phyloP scores from a whole-genome alignment of 1,140 invertebrate genomes.

The Holotrichia oblita region DNA sequence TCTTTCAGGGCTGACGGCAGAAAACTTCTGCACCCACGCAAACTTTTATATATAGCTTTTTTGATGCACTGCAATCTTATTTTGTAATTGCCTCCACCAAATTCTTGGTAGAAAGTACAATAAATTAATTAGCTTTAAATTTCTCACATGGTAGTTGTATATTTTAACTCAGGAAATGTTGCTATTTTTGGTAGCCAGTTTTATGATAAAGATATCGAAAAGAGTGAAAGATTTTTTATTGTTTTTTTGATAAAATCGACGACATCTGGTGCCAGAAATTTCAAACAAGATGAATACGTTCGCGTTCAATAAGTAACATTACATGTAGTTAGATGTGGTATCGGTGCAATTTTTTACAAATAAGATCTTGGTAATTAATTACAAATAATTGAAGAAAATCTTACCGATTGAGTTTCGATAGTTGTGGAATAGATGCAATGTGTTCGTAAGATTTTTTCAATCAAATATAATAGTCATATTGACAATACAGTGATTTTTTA shows the following conservation, averaged over 20 bases:
- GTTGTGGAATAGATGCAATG: no score
- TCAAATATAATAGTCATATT: no score
- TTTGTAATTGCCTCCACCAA: constrained; percentile 44
- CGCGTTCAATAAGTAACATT: constrained; percentile 33
- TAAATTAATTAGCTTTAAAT: constrained; percentile 53
- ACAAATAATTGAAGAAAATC: not conserved
- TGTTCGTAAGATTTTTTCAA: no score
- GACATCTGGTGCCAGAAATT: constrained; percentile 25
- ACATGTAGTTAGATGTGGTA: constrained; percentile 13
- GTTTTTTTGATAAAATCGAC: constrained; percentile 4
- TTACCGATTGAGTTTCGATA: no score
- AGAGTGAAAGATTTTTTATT: constrained; percentile 28
- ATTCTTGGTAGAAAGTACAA: constrained; percentile 47
- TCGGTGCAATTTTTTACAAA: not conserved
- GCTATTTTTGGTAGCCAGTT: constrained; percentile 46
- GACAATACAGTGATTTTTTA: no score
- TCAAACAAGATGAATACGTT: not conserved
- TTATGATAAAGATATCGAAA: constrained; percentile 19
- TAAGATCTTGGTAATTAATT: not conserved
- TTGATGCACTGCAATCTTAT: constrained; percentile 45
- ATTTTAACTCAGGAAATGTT: constrained; percentile 51
- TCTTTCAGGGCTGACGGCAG: constrained; percentile 46
- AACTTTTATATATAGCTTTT: constrained; percentile 46
- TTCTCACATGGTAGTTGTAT: constrained; percentile 50
- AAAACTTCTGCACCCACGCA: constrained; percentile 40